Base-by-base conservation (phyloP, 35 echinoderm and acorn worm species). In the Chiridota heheva region DNA sequence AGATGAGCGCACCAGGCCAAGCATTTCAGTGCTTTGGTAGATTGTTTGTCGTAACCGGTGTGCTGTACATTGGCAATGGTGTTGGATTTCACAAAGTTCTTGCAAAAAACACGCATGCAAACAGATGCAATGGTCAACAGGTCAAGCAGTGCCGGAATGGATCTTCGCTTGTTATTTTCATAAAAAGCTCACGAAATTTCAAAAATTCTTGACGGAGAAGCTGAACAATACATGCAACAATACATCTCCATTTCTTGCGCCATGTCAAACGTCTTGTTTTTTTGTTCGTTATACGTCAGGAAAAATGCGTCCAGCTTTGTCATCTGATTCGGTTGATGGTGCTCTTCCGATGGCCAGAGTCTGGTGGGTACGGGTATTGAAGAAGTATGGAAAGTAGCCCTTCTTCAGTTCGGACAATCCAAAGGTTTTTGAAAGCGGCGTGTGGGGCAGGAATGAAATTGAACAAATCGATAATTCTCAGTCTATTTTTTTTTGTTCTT, bases 391-490 rank as follows among this genome's bases (percentile, higher is more conserved):
- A 67, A 97, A 97, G 46, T 55, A 91, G 0, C 88, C 84, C 66
- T 97, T 91, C 10, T 90, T 67, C 12, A 87, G 18, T 31, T 97
- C 78, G 29, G 62, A 51, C 3, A 91, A 28, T 4, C 47, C 78
- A 78, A 97, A 97, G 1, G 84, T 84, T 20, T 72, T 69, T 18
- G 93, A 64, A 59, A 87, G 46, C 10, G 65, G 60, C 22, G 82
- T 60, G 20, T 90, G 78, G 17, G 87, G 58, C 83, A 90, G 92
- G 82, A 38, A 96, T 40, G 27, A 96, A 96, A 58, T 80, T 90
- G 6, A 86, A 47, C 1, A 82, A 90, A 58, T 95, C 91, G 5
- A 89, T 84, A 30, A 85, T 25, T 72, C 73, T 81, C 1, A 84
- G 53, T 30, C 75, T 44, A 26, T 71, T 84, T 3, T 42, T 15